Percentiles rank a stretch among this genome's conserved stretches.
phyloP scores from a whole-genome alignment of 2,888 invertebrate genomes.

The Malachius bipustulatus region DNA sequence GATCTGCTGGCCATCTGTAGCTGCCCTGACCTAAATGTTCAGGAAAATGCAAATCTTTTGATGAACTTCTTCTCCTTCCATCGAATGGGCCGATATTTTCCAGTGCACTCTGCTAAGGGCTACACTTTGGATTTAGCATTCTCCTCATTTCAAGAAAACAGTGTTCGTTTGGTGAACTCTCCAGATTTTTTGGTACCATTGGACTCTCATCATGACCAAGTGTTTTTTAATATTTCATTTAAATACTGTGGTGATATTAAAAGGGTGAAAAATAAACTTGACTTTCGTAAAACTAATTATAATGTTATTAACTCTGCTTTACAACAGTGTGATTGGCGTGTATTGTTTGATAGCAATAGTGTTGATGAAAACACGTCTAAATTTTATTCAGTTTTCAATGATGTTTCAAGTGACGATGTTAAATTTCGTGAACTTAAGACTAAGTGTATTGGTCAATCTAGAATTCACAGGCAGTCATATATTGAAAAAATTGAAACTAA shows the following conservation, averaged over 20 bases:
- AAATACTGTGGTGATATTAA: too few species aligned
- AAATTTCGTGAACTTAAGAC: conserved; percentile 6
- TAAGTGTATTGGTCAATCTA: not conserved
- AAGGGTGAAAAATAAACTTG: not conserved
- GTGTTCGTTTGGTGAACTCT: conserved; percentile 7
- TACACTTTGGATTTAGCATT: conserved; percentile 7
- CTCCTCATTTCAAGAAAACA: conserved; percentile 5
- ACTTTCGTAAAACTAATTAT: conserved; percentile 8
- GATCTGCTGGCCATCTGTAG: conserved; percentile 5
- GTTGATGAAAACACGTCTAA: too few species aligned
- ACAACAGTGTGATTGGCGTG: too few species aligned
- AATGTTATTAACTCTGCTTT: conserved; percentile 4
- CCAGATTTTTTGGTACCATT: conserved; percentile 6
- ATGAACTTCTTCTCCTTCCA: too few species aligned
- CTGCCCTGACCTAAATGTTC: conserved; percentile 6
- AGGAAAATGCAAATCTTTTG: conserved; percentile 6
- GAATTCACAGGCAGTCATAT: not conserved
- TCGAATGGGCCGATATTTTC: conserved; percentile 7
- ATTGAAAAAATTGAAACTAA: conserved; percentile 4
- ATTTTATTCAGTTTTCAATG: too few species aligned
- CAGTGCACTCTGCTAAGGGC: too few species aligned
- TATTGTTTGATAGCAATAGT: too few species aligned
- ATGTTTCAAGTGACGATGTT: conserved; percentile 4
- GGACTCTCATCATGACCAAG: conserved; percentile 5
- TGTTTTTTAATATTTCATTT: conserved; percentile 6